Base-by-base conservation (phyloP, 2,113 vertebrate genomes). In the Nerophis lumbriciformis region DNA sequence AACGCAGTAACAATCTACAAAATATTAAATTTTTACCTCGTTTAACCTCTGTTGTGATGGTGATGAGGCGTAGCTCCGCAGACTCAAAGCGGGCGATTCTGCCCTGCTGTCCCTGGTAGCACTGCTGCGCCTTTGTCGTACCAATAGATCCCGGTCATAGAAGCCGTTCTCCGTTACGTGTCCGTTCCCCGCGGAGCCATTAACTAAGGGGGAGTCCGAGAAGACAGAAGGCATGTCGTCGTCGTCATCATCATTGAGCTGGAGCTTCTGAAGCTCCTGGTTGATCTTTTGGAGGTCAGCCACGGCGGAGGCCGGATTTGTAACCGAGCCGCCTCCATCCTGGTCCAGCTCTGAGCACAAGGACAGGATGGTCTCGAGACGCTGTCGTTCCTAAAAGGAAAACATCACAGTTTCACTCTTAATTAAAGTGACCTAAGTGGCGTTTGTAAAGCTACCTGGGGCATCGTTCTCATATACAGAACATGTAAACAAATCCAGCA, bases 261-360 rank as follows among this genome's bases (percentile, higher is more conserved):
- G 93, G 60, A 98, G 92, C 50, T 94, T 97, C 84, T 96, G 93
- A 0, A 98, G 94, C 82, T 98, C 93, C 79, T 92, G 94, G 79
- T 95, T 97, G 80, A 98, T 97, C 81, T 95, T 96, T 61, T 94
- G 94, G 55, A 98, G 93, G 78, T 95, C 93, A 0, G 93, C 91
- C 53, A 96, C 94, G 0, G 94, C 89, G 5, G 92, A 90, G 7
- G 86, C 80, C 3, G 84, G 51, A 56, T 50, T 74, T n/a, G 68
- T n/a, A 7, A 68, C 15, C 1, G 59, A 0, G 36, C 56, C 60
- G 0, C 87, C 73, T 0, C 83, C 75, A 21, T 86, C 80, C 50
- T 88, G 90, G n/a, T 91, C 91, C 75, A 93, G 89, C 58, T 95
- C 94, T 0, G 93, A 93, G 61, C 95, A 98, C 39, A 98, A 88